These are phyloP conservation scores for Aldabrachelys gigantea DNA, from an alignment of 2,113 vertebrate species.

Conservation along the genomic window DNA sequence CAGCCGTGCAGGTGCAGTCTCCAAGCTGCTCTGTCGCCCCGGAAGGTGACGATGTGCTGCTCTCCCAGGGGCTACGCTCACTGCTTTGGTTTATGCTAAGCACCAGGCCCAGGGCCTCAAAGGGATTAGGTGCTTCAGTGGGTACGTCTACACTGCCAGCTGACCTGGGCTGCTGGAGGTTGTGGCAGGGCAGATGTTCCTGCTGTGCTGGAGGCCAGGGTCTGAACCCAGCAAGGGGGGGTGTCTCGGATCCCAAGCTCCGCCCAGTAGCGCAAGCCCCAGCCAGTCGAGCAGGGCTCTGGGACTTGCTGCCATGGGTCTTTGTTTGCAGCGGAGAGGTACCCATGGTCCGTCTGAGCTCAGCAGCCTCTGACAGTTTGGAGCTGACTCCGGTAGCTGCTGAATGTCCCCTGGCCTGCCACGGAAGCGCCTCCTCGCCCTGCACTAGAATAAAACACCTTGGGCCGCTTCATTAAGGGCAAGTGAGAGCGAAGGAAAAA, in stretches of 20 bases:
- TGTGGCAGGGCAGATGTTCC: no score
- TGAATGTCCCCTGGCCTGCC: background rate
- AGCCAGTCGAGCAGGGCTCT: background rate
- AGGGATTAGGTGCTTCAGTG: background rate
- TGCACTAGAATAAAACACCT: background rate
- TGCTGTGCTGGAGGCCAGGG: no score
- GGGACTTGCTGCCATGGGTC: no score
- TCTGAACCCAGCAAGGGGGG: background rate
- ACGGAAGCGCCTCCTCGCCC: background rate
- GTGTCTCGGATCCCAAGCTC: background rate
- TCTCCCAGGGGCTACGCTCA: background rate
- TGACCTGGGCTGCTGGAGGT: no score
- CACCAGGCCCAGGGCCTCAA: background rate
- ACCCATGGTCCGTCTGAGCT: background rate
- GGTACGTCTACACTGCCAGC: no score
- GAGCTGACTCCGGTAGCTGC: accelerated
- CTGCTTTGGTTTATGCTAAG: background rate
- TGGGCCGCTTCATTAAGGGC: accelerated
- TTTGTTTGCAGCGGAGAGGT: no score
- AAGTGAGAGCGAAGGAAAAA: accelerated
- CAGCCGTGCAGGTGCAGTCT: background rate
- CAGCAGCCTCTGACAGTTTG: background rate
- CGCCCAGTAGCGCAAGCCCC: accelerated
- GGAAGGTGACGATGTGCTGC: background rate
- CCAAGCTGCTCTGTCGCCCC: background rate